Conservation (phyloP, 2,113 vertebrate species). For the Pygoscelis adeliae region DNA sequence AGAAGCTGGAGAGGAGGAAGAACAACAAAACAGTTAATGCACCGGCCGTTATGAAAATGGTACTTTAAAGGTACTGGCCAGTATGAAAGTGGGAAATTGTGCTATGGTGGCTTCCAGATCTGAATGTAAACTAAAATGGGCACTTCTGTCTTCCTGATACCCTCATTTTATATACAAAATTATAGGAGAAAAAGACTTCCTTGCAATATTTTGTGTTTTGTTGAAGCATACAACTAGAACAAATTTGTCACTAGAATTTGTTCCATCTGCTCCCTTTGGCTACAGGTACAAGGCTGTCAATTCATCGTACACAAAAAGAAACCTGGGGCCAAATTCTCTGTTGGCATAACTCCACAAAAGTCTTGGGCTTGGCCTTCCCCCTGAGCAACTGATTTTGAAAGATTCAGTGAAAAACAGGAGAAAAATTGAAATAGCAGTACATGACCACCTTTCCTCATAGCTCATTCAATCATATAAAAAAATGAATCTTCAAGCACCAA, state of each 20-base stretch:
- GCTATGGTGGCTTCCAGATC: neutral
- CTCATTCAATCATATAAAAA: neutral
- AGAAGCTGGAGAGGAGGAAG: neutral
- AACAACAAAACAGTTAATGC: neutral
- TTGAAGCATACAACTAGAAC: neutral
- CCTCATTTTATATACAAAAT: neutral
- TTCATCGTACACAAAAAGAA: neutral
- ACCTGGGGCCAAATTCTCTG: neutral
- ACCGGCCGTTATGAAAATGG: neutral
- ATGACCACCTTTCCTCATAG: neutral
- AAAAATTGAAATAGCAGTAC: neutral
- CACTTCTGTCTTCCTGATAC: neutral
- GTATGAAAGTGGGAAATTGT: neutral
- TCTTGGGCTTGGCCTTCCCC: neutral
- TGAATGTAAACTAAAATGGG: neutral
- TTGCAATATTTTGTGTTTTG: neutral
- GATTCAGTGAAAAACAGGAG: neutral
- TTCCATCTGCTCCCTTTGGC: slow-evolving; percentile 49
- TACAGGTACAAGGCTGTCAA: slow-evolving; percentile 24
- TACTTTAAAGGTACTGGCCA: too few relatives aligned
- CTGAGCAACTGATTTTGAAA: neutral
- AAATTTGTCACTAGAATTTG: neutral
- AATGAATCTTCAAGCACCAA: neutral
- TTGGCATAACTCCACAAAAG: neutral
- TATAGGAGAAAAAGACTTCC: neutral